Conservation (phyloP, 2,113 vertebrate species). For the Limnothrissa miodon region DNA sequence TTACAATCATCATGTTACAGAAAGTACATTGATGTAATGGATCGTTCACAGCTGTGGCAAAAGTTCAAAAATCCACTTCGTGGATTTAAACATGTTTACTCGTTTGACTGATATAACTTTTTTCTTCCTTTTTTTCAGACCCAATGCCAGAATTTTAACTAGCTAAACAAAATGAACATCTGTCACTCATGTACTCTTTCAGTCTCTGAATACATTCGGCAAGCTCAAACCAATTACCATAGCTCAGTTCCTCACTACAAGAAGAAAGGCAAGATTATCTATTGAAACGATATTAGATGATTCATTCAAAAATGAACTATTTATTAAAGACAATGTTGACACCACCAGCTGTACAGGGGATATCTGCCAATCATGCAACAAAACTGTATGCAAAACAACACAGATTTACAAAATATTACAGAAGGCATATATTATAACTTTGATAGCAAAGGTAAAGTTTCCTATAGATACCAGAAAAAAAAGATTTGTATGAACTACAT, state of each 20-base stretch:
- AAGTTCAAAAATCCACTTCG: not conserved
- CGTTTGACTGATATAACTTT: not conserved
- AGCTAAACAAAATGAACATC: not conserved
- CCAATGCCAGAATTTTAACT: not conserved
- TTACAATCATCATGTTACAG: not conserved
- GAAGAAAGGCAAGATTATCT: not conserved
- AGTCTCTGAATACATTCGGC: not conserved
- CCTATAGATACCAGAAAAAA: not conserved
- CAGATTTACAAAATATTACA: no score
- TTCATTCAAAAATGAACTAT: not conserved
- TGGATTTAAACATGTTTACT: not conserved
- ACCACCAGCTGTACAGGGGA: not conserved
- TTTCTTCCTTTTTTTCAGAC: not conserved
- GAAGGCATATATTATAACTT: not conserved
- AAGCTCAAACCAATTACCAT: not conserved
- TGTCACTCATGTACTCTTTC: not conserved
- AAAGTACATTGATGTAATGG: not conserved
- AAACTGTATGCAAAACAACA: not conserved
- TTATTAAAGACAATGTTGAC: not conserved
- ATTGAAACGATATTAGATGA: not conserved
- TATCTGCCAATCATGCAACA: not conserved
- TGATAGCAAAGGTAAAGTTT: not conserved
- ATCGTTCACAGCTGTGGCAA: not conserved
- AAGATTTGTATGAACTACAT: not conserved
- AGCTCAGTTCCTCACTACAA: not conserved